These are phyloP conservation scores for Capreolus pygargus DNA, from an alignment of 2,113 vertebrate genomes.

Conservation along the genomic window DNA sequence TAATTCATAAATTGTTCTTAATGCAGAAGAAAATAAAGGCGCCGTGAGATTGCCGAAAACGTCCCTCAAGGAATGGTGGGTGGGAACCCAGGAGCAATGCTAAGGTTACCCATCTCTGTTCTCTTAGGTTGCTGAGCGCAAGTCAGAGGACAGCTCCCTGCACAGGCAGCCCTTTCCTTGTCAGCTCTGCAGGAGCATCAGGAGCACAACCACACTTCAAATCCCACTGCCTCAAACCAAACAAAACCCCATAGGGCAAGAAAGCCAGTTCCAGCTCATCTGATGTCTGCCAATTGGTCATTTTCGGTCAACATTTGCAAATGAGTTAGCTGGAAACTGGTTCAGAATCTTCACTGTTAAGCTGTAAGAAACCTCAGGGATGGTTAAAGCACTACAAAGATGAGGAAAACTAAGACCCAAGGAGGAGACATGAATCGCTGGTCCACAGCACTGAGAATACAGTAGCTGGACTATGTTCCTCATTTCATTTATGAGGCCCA, in stretches of 20 bases:
- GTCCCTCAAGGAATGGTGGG: neutral
- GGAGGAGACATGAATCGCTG: neutral
- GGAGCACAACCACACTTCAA: neutral
- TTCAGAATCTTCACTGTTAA: neutral
- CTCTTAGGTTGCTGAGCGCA: neutral
- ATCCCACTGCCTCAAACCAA: neutral
- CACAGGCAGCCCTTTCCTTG: neutral
- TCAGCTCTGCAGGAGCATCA: neutral
- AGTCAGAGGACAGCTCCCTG: neutral
- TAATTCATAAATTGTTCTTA: neutral
- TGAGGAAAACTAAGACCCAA: neutral
- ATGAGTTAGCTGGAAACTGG: neutral
- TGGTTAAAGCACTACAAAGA: neutral
- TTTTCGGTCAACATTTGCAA: neutral
- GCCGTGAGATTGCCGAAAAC: neutral
- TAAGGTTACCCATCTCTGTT: neutral
- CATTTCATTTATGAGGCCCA: no score
- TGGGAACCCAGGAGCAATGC: neutral
- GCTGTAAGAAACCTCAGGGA: neutral
- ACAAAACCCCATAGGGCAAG: neutral
- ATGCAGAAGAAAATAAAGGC: neutral
- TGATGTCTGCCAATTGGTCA: neutral
- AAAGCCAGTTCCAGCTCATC: neutral
- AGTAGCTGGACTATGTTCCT: neutral
- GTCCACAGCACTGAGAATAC: neutral